A percentile compares a stretch with the other conserved stretches of the same genome.
phyloP scores from a whole-genome alignment of 1,140 invertebrate genomes.

The Macrosteles quadrilineatus region DNA sequence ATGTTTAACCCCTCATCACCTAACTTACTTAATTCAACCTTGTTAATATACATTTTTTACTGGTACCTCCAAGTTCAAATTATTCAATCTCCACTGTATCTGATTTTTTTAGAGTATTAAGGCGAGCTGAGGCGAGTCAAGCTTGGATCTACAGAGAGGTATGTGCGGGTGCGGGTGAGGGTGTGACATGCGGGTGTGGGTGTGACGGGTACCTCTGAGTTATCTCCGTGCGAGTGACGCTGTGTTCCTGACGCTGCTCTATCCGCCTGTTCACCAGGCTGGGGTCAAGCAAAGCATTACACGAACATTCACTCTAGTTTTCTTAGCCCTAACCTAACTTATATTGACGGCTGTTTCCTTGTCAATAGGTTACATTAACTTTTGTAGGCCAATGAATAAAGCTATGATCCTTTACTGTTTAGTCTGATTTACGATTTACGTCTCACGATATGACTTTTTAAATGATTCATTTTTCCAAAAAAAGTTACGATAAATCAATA shows the following conservation, averaged over 20 bases:
- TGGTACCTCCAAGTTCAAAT: too few species aligned
- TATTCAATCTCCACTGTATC: too few species aligned
- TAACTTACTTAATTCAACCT: too few species aligned
- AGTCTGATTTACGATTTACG: too few species aligned
- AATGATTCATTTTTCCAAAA: too few species aligned
- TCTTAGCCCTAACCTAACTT: background rate
- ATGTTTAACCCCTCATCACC: too few species aligned
- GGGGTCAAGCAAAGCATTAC: slow-evolving; percentile 36
- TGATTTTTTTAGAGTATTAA: too few species aligned
- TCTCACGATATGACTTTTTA: too few species aligned
- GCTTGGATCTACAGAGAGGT: background rate
- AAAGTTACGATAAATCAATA: too few species aligned
- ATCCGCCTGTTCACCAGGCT: slow-evolving; percentile 69
- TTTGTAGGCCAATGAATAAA: background rate
- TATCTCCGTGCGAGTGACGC: slow-evolving; percentile 67
- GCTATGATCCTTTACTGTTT: background rate
- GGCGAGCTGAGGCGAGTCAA: background rate
- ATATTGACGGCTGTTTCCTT: too few species aligned
- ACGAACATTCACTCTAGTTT: slow-evolving; percentile 20
- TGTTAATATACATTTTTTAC: too few species aligned
- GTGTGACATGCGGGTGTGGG: background rate
- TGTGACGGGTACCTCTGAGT: slow-evolving; percentile 59
- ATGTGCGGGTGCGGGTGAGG: background rate
- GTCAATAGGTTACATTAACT: slow-evolving; percentile 1
- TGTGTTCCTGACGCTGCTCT: slow-evolving; percentile 68